Evolutionary conservation across 2,888 invertebrate genomes (phyloP).

Genomic region (Idaea biselata): DNA sequence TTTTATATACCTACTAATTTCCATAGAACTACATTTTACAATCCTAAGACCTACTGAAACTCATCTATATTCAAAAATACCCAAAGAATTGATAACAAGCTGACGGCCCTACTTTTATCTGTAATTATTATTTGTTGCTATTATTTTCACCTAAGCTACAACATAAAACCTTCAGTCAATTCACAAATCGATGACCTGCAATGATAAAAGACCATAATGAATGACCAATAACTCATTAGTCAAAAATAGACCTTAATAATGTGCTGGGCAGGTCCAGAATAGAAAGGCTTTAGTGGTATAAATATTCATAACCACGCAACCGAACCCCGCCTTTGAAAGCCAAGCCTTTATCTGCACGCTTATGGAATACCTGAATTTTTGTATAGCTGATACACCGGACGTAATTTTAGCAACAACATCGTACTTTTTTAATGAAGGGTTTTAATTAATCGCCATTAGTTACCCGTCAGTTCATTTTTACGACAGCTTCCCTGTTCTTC

Average conservation of each 20-base stretch:
- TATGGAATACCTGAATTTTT: slow-evolving; percentile 37
- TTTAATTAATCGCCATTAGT: neutral
- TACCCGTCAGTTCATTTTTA: neutral
- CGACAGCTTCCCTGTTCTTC: neutral
- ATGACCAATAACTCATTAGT: slow-evolving; percentile 23
- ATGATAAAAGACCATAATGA: slow-evolving; percentile 22
- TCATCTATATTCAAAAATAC: too few species aligned
- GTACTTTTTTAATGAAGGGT: neutral
- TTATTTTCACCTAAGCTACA: neutral
- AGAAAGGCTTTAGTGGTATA: slow-evolving; percentile 56
- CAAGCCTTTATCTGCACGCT: slow-evolving; percentile 61
- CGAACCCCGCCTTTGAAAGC: slow-evolving; percentile 48
- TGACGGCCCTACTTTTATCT: neutral
- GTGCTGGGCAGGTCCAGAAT: slow-evolving; percentile 44
- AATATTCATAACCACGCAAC: slow-evolving; percentile 71
- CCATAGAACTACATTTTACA: too few species aligned
- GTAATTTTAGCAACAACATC: neutral
- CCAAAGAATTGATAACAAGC: neutral
- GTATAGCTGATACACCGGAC: neutral
- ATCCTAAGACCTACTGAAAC: too few species aligned
- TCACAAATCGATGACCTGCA: slow-evolving; percentile 27
- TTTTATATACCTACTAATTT: too few species aligned
- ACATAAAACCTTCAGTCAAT: neutral
- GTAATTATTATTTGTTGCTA: neutral
- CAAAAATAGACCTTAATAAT: slow-evolving; percentile 45